phyloP scores from a whole-genome alignment of 2,888 invertebrate species.

The Callinectes sapidus region DNA sequence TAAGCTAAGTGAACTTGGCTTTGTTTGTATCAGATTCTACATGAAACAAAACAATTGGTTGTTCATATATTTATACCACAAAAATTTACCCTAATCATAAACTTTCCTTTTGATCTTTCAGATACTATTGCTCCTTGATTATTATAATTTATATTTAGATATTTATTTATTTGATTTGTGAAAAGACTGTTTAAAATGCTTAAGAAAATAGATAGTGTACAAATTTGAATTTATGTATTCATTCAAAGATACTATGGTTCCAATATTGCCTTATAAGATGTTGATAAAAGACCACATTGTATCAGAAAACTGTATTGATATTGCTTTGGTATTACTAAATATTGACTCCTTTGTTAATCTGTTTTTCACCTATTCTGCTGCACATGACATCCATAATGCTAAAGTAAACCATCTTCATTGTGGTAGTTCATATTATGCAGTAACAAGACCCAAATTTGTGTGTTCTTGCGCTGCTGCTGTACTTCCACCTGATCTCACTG shows the following conservation, averaged over 20 bases:
- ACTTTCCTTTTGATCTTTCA: neutral
- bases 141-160: neutral
- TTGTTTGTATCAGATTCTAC: neutral
- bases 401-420: neutral
- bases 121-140: neutral
- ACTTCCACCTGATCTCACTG: neutral
- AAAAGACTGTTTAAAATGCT: neutral
- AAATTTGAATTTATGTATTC: neutral
- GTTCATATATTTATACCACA: neutral
- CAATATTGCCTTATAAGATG: constrained; percentile 8
- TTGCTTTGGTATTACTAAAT: constrained; percentile 9
- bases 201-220: neutral
- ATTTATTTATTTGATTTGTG: neutral
- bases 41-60: neutral
- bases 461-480: neutral
- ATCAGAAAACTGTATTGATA: neutral
- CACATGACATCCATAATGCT: neutral
- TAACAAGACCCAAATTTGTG: neutral
- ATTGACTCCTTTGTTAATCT: neutral
- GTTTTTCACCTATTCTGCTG: neutral
- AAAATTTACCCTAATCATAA: neutral
- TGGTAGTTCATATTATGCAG: neutral
- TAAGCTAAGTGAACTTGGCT: neutral
- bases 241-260: neutral
- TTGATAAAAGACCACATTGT: neutral